Conservation (phyloP, 1,140 invertebrate species). For the Planococcus citri region DNA sequence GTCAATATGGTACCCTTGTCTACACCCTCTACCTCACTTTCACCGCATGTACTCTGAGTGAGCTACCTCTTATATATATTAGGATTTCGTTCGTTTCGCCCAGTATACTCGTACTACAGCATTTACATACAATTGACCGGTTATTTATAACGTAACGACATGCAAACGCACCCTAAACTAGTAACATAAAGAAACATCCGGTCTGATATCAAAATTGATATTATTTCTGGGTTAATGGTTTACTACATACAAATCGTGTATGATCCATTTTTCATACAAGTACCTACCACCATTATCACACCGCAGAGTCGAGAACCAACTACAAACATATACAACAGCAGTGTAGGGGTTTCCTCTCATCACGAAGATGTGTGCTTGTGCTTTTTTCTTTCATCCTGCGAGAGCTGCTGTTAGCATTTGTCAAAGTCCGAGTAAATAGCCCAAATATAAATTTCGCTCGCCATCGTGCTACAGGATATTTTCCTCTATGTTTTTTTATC, state of each 20-base stretch:
- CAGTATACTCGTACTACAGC: too few relatives aligned
- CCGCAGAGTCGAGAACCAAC: too few relatives aligned
- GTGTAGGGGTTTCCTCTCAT: too few relatives aligned
- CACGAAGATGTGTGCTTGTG: too few relatives aligned
- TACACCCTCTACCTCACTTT: too few relatives aligned
- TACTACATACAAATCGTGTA: background rate
- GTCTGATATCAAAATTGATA: slow-evolving; percentile 19
- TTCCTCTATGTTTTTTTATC: background rate
- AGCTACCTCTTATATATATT: too few relatives aligned
- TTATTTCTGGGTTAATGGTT: slow-evolving; percentile 9
- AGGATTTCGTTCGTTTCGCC: too few relatives aligned
- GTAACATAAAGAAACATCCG: slow-evolving; percentile 17
- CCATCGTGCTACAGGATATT: background rate
- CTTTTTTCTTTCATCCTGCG: background rate
- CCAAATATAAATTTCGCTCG: background rate
- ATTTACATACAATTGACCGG: slow-evolving; percentile 19
- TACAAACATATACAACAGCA: too few relatives aligned
- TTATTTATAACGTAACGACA: slow-evolving; percentile 18
- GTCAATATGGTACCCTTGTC: too few relatives aligned
- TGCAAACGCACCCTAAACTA: slow-evolving; percentile 6
- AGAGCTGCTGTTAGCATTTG: background rate
- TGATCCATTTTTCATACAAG: background rate
- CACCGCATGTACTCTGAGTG: too few relatives aligned
- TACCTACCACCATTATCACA: background rate
- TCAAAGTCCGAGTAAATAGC: background rate